phyloP scores from a whole-genome alignment of 1,140 invertebrate species.

The Bombus waltoni region DNA sequence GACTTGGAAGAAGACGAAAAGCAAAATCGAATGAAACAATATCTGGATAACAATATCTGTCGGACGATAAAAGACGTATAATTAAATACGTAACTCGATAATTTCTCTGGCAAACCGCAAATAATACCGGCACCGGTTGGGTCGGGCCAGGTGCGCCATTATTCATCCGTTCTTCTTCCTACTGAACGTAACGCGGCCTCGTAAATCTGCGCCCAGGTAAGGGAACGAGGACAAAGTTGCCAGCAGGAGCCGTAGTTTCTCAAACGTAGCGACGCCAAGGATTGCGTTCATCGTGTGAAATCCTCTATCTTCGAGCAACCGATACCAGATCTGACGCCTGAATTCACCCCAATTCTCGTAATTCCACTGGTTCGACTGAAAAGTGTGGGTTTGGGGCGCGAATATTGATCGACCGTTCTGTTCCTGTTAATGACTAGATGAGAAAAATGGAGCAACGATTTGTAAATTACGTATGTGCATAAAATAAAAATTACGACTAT shows the following conservation, averaged over 20 bases:
- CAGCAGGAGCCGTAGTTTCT: slow-evolving; percentile 48
- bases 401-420: not conserved
- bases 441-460: not conserved
- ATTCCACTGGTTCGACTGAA: not conserved
- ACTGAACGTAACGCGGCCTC: slow-evolving; percentile 52
- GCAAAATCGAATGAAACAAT: slow-evolving; percentile 11
- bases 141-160: slow-evolving; percentile 69
- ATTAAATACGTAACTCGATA: slow-evolving; percentile 72
- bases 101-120: slow-evolving; percentile 69
- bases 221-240: slow-evolving; percentile 61
- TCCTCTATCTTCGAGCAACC: slow-evolving; percentile 7
- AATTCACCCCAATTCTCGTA: slow-evolving; percentile 5
- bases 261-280: slow-evolving; percentile 40
- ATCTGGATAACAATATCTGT: not conserved
- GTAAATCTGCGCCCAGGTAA: slow-evolving; percentile 71
- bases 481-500: not conserved
- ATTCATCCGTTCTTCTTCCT: slow-evolving; percentile 74
- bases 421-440: not conserved
- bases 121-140: slow-evolving; percentile 69
- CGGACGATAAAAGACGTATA: slow-evolving; percentile 14
- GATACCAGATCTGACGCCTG: not conserved
- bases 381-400: not conserved
- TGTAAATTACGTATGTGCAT: not conserved
- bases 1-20: not conserved
- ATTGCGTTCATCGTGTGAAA: slow-evolving; percentile 34